Evolutionary conservation across 2,888 invertebrate species (phyloP).

Genomic region (Clanis bilineata): DNA sequence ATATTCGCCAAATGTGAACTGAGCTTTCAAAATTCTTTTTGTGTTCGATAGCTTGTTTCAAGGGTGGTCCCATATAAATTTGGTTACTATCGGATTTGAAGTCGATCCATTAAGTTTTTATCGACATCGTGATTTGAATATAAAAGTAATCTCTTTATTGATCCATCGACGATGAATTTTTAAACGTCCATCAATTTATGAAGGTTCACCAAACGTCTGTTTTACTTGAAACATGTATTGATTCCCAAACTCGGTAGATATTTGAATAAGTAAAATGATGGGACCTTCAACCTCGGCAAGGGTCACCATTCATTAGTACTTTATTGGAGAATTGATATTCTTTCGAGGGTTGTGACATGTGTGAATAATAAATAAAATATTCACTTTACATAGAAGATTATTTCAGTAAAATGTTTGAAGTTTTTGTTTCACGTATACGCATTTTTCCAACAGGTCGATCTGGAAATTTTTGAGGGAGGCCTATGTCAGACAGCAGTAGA

Average conservation of each 20-base stretch:
- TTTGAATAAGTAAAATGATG: not conserved
- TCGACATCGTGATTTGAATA: not conserved
- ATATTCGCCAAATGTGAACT: too few relatives aligned
- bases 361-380: not conserved
- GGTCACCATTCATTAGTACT: not conserved
- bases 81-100: too few relatives aligned
- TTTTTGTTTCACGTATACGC: too few relatives aligned
- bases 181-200: not conserved
- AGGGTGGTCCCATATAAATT: too few relatives aligned
- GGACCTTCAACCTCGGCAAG: slow-evolving; percentile 6
- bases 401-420: not conserved
- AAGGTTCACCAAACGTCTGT: not conserved
- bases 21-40: too few relatives aligned
- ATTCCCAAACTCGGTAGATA: slow-evolving; percentile 14
- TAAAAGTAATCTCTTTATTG: not conserved
- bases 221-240: slow-evolving; percentile 15
- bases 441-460: too few relatives aligned
- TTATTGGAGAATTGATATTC: not conserved
- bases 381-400: not conserved
- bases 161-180: not conserved
- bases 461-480: too few relatives aligned
- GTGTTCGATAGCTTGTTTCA: too few relatives aligned
- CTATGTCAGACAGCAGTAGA: too few relatives aligned
- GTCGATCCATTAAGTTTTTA: too few relatives aligned
- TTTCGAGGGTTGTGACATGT: not conserved